phyloP scores from a whole-genome alignment of 2,797 vertebrate species.

The Falco novaeseelandiae region DNA sequence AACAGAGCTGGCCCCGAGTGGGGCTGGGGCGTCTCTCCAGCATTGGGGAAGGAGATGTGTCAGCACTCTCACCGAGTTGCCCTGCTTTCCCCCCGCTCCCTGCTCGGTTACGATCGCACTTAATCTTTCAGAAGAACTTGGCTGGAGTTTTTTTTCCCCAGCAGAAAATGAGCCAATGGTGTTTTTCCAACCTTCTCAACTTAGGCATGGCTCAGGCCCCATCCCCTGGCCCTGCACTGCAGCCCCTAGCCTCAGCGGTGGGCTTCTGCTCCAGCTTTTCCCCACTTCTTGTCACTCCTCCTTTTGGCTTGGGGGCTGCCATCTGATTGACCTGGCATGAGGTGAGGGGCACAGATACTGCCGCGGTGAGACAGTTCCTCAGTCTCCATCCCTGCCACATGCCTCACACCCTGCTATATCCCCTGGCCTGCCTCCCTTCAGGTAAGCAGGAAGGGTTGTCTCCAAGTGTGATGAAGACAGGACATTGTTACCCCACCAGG shows the following conservation, averaged over 20 bases:
- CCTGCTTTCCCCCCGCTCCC: not conserved
- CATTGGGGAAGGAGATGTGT: conserved; percentile 48
- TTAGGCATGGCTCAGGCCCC: not conserved
- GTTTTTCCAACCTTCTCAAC: conserved; percentile 48
- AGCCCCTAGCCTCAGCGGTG: not conserved
- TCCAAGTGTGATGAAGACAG: not conserved
- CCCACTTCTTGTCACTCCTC: not conserved
- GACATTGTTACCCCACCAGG: not conserved
- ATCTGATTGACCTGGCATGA: not conserved
- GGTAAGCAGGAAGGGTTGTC: not conserved
- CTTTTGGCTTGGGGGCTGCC: not conserved
- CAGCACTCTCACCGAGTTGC: not conserved
- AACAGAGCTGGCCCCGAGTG: not conserved
- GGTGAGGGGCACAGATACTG: not conserved
- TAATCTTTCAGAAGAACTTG: conserved; percentile 43
- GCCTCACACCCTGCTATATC: not conserved
- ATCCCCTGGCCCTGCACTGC: not conserved
- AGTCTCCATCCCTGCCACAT: not conserved
- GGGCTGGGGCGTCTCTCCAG: not conserved
- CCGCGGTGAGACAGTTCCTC: not conserved
- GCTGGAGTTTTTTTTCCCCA: not conserved
- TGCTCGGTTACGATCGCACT: not conserved
- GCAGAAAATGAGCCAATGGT: not conserved
- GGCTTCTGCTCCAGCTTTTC: not conserved
- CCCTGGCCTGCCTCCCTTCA: not conserved